Evolutionary conservation across 2,113 vertebrate genomes (phyloP), one percentile per base, ranked within the genome.

Genomic region (Rhinichthys klamathensis): DNA sequence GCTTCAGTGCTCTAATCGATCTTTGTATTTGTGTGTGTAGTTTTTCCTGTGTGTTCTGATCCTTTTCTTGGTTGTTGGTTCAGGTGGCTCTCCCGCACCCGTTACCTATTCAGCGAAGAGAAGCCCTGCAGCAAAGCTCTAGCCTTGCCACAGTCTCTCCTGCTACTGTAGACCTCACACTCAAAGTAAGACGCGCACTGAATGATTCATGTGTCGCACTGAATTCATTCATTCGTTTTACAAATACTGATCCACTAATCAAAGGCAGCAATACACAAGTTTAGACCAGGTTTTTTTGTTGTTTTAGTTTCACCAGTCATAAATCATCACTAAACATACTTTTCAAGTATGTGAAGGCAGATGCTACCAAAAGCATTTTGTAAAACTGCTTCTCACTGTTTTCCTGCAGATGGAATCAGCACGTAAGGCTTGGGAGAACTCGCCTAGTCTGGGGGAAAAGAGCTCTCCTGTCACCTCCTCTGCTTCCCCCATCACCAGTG

Each of bases 381-480:
- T 70, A 23, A 41, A 41, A 9, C 10, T 12, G 38, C 11, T 13
- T 27, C 9, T 63, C 12, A 74, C 41, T 63, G 51, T 79, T 6
- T 44, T 54, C 86, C 81, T 89, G 85, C 89, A 99, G 98, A 99
- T 99, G 98, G 98, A 99, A 88, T 99, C 98, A 2, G 98, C 98
- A 15, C 96, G 98, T 15, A 99, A 99, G 91, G 98, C 98, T 0
- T 99, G 98, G 98, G 98, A 99, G 91, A 99, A 99, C 93, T 99
- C 98, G 9, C 98, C 97, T 1, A 98, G 94, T 81, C 92, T 99
- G 69, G 93, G 93, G 86, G 98, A 99, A 88, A 99, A 99, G 89
- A 97, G 93, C 51, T 97, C 97, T 0, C 97, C 98, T 0, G 97
- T 96, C 87, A 96, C 97, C 6, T 96, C 98, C 2, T 93, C 97